These are phyloP conservation scores for Cephus nigrinus DNA, from an alignment of 2,888 invertebrate genomes.

Conservation along the genomic window DNA sequence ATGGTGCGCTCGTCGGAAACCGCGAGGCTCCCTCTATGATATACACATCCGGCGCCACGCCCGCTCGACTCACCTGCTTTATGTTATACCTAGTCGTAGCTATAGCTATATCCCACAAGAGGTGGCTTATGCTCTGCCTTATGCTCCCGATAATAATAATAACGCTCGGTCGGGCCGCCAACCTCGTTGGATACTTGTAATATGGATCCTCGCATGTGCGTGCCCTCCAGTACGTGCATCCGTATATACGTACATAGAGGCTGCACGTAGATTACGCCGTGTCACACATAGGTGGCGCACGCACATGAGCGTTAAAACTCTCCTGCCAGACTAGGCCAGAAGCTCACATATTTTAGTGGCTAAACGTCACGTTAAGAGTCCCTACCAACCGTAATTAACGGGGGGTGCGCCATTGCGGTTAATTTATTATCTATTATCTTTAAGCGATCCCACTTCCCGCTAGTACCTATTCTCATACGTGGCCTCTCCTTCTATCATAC, in stretches of 20 bases:
- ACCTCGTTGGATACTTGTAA: neutral
- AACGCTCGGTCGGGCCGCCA: neutral
- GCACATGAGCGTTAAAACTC: constrained; percentile 4
- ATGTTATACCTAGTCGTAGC: constrained; percentile 13
- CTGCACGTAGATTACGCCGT: neutral
- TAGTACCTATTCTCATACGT: no score
- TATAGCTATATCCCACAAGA: no score
- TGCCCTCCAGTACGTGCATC: no score
- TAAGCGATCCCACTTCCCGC: neutral
- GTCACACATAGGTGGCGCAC: no score
- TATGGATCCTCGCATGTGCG: no score
- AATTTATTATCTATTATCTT: constrained; percentile 1
- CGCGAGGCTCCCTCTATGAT: constrained; percentile 42
- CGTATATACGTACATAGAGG: no score
- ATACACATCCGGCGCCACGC: constrained; percentile 60
- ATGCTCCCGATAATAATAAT: constrained; percentile 3
- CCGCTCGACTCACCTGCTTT: constrained; percentile 56
- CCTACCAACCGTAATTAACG: neutral
- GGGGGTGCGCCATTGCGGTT: neutral
- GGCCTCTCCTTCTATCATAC: no score
- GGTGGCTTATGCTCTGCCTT: neutral
- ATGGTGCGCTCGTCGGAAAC: constrained; percentile 49
- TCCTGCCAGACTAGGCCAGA: neutral
- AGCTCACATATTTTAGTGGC: constrained; percentile 1
- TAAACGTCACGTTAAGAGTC: neutral